Evolutionary conservation across 1,140 invertebrate species (phyloP).

Genomic region (Kradibia gibbosae): DNA sequence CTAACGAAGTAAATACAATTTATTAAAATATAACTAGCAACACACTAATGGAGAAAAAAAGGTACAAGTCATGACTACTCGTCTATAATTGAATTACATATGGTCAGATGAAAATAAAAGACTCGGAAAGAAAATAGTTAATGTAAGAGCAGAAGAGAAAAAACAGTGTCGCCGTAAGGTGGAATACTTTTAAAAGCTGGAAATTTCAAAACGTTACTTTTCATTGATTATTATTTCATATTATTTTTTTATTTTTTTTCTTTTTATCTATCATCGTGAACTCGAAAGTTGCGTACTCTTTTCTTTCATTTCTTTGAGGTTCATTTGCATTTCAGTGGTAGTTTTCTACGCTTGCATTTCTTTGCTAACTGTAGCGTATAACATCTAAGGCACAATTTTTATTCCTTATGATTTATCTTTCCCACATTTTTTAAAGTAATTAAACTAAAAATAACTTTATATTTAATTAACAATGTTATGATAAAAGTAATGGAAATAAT

Average conservation of each 20-base stretch:
- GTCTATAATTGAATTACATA: constrained; percentile 59
- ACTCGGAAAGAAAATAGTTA: not conserved
- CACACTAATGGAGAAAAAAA: not conserved
- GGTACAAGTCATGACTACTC: constrained; percentile 49
- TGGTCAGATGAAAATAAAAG: no score
- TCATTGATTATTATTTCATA: constrained; percentile 26
- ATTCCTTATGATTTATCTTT: no score
- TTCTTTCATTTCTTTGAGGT: constrained; percentile 43
- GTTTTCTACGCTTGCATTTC: not conserved
- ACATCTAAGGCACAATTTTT: no score
- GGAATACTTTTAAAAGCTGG: constrained; percentile 39
- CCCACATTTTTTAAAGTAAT: no score
- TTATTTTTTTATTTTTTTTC: not conserved
- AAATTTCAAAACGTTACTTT: constrained; percentile 55
- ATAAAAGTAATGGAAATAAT: no score
- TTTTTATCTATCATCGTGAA: not conserved
- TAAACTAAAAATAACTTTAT: no score
- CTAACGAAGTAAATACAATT: no score
- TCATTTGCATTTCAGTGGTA: constrained; percentile 46
- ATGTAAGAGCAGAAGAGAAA: not conserved
- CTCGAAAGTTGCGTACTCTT: not conserved
- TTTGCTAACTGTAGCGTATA: not conserved
- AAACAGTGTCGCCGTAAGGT: not conserved
- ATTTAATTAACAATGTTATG: no score
- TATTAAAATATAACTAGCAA: no score